Conservation (phyloP, 2,797 vertebrate genomes). For the Trematomus bernacchii region DNA sequence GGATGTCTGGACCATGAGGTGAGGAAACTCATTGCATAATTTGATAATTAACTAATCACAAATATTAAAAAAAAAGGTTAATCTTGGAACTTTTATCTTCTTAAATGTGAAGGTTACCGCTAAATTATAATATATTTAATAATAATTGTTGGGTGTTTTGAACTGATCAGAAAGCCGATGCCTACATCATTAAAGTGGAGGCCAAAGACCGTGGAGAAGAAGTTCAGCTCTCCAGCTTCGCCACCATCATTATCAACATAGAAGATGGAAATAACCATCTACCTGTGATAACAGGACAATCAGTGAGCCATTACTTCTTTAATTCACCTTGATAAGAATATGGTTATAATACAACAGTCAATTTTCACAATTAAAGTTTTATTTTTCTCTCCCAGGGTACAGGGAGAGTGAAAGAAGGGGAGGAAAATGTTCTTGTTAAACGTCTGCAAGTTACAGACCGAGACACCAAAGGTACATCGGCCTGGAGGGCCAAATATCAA, state of each 20-base stretch:
- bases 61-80: background rate
- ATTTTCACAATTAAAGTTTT: background rate
- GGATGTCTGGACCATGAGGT: slow-evolving; percentile 85
- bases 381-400: slow-evolving; percentile 47
- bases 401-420: slow-evolving; percentile 73
- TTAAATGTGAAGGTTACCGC: background rate
- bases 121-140: background rate
- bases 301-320: slow-evolving; percentile 58
- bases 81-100: background rate
- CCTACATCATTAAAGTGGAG: slow-evolving; percentile 78
- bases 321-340: background rate
- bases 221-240: slow-evolving; percentile 66
- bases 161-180: slow-evolving; percentile 68
- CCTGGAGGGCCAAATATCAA: slow-evolving; percentile 77
- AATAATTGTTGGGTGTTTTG: background rate
- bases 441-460: slow-evolving; percentile 73
- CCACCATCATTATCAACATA: slow-evolving; percentile 71
- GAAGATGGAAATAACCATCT: slow-evolving; percentile 79
- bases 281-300: slow-evolving; percentile 66
- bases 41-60: background rate
- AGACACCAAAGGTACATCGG: slow-evolving; percentile 66
- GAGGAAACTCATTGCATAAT: slow-evolving; percentile 4
- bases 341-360: rapidly evolving
- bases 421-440: slow-evolving; percentile 62
- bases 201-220: slow-evolving; percentile 76